phyloP scores from a whole-genome alignment of 2,797 vertebrate species.

The Gephyroberyx darwinii region DNA sequence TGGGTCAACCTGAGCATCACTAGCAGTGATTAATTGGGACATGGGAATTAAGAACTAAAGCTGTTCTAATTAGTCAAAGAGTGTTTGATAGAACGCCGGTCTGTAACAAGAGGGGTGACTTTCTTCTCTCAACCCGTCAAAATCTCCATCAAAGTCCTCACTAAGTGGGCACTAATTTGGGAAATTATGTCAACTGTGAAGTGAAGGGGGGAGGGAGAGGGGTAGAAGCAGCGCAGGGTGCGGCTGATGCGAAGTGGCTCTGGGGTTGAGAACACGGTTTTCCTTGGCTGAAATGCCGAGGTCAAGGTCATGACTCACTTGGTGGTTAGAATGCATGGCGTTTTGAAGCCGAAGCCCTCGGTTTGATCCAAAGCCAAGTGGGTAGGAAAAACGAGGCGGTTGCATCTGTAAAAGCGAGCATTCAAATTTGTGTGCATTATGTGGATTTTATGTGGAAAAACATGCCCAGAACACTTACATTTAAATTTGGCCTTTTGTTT shows the following conservation, averaged over 20 bases:
- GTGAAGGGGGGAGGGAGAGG: slow-evolving; percentile 65
- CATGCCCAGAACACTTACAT: slow-evolving; percentile 14
- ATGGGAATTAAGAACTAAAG: slow-evolving; percentile 82
- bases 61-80: slow-evolving; percentile 87
- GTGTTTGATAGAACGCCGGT: slow-evolving; percentile 81
- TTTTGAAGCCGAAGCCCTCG: slow-evolving; percentile 58
- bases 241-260: slow-evolving; percentile 67
- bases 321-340: slow-evolving; percentile 59
- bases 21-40: slow-evolving; percentile 80
- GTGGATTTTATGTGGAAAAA: slow-evolving; percentile 44
- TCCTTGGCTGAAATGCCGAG: slow-evolving; percentile 60
- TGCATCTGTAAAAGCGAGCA: slow-evolving; percentile 58
- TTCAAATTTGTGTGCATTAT: slow-evolving; percentile 34
- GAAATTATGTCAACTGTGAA: slow-evolving; percentile 84
- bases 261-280: slow-evolving; percentile 65
- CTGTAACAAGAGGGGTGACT: slow-evolving; percentile 84
- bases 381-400: slow-evolving; percentile 62
- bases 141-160: slow-evolving; percentile 82
- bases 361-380: slow-evolving; percentile 69
- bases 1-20: slow-evolving; percentile 53
- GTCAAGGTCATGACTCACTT: slow-evolving; percentile 75
- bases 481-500: slow-evolving; percentile 49
- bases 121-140: slow-evolving; percentile 82
- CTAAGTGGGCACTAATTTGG: slow-evolving; percentile 82
- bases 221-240: slow-evolving; percentile 30